These are phyloP conservation scores for Dendropsophus ebraccatus DNA, from an alignment of 2,113 vertebrate species.

Conservation along the genomic window DNA sequence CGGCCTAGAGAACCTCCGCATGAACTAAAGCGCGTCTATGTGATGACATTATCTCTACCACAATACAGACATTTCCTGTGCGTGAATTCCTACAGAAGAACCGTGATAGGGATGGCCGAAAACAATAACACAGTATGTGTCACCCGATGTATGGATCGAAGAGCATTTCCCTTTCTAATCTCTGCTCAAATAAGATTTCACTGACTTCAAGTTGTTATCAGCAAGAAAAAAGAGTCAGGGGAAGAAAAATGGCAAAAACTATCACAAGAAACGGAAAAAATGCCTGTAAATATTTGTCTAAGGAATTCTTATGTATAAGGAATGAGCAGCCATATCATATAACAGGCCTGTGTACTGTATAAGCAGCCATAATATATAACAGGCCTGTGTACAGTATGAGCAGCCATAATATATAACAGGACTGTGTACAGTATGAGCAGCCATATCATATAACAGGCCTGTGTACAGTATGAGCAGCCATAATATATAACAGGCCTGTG, in stretches of 20 bases:
- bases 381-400: no score
- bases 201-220: constrained; percentile 26
- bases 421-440: no score
- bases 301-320: neutral
- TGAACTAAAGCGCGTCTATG: constrained; percentile 1
- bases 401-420: no score
- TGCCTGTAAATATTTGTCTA: constrained; percentile 18
- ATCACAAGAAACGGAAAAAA: neutral
- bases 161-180: constrained; percentile 34
- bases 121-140: constrained; percentile 38
- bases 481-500: no score
- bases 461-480: no score
- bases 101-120: constrained; percentile 19
- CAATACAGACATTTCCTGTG: constrained; percentile 25
- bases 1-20: neutral
- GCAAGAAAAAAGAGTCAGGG: neutral
- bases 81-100: constrained; percentile 17
- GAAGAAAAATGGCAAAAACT: constrained; percentile 60
- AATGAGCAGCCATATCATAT: neutral
- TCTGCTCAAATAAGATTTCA: constrained; percentile 14
- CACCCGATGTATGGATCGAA: constrained; percentile 7
- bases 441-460: no score
- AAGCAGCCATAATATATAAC: neutral
- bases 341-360: neutral
- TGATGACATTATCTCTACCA: constrained; percentile 1